Conservation (phyloP, 2,888 invertebrate genomes). For the Phengaris alcon region DNA sequence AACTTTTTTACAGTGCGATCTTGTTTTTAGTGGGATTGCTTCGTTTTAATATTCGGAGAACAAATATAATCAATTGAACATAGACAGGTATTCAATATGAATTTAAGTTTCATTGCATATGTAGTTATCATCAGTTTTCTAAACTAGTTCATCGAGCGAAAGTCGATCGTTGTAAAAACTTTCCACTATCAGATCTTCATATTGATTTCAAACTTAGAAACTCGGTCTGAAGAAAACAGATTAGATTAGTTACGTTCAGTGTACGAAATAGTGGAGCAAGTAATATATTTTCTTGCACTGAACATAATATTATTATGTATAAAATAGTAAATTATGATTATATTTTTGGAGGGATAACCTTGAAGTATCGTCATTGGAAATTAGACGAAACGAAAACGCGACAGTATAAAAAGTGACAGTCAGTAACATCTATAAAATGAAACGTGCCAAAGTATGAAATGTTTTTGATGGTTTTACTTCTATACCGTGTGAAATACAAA, state of each 20-base stretch:
- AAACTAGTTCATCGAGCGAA: background rate
- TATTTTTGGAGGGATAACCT: too few relatives aligned
- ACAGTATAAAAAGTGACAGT: too few relatives aligned
- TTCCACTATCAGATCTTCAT: background rate
- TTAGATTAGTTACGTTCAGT: background rate
- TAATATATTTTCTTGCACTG: background rate
- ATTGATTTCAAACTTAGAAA: constrained; percentile 4
- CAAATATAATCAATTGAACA: background rate
- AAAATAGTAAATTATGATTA: too few relatives aligned
- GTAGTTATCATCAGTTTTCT: background rate
- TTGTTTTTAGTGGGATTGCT: too few relatives aligned
- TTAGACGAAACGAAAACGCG: too few relatives aligned
- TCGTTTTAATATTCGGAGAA: background rate
- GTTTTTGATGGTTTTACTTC: too few relatives aligned
- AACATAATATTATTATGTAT: background rate
- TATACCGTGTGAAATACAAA: too few relatives aligned
- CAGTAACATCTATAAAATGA: too few relatives aligned
- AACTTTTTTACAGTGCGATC: too few relatives aligned
- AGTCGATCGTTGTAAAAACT: background rate
- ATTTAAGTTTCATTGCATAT: background rate
- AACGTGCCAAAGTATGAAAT: too few relatives aligned
- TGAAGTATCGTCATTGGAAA: too few relatives aligned
- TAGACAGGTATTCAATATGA: background rate
- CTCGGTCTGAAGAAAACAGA: constrained; percentile 5
- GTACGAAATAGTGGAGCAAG: background rate